A percentile compares a stretch with the other conserved stretches of the same genome.
Evolutionary conservation across 1,140 invertebrate species (phyloP).

Genomic region (Chelonus insularis): DNA sequence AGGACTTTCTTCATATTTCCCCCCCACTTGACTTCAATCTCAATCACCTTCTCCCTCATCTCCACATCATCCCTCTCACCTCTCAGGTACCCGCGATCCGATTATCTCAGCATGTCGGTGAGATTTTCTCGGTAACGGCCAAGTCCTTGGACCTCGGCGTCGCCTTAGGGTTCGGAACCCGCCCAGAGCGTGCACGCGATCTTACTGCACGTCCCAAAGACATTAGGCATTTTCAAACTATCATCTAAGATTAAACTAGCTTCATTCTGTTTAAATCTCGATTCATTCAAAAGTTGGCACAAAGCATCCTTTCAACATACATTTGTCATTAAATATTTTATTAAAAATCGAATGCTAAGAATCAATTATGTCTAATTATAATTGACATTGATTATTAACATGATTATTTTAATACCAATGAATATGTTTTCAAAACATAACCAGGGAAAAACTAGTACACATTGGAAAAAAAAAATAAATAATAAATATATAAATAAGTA

Average conservation of each 20-base stretch:
- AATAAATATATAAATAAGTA: slow-evolving; percentile 18
- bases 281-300: too few species aligned
- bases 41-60: slow-evolving; percentile 8
- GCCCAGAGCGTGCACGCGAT: slow-evolving; percentile 53
- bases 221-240: slow-evolving; percentile 30
- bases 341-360: too few species aligned
- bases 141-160: slow-evolving; percentile 51
- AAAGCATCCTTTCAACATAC: too few species aligned
- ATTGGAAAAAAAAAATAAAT: neutral
- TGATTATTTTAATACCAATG: too few species aligned
- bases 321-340: too few species aligned
- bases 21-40: neutral
- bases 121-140: slow-evolving; percentile 53
- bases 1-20: slow-evolving; percentile 9
- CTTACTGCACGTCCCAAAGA: slow-evolving; percentile 48
- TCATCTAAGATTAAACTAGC: neutral
- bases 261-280: neutral
- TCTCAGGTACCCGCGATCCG: slow-evolving; percentile 25
- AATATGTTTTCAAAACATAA: too few species aligned
- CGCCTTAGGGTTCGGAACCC: slow-evolving; percentile 52
- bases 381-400: too few species aligned
- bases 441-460: too few species aligned
- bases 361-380: too few species aligned
- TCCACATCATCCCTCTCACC: neutral
- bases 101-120: slow-evolving; percentile 36